A percentile compares a stretch with the other conserved stretches of the same genome.
phyloP scores from a whole-genome alignment of 2,888 invertebrate species.

The Stenchaetothrips biformis region DNA sequence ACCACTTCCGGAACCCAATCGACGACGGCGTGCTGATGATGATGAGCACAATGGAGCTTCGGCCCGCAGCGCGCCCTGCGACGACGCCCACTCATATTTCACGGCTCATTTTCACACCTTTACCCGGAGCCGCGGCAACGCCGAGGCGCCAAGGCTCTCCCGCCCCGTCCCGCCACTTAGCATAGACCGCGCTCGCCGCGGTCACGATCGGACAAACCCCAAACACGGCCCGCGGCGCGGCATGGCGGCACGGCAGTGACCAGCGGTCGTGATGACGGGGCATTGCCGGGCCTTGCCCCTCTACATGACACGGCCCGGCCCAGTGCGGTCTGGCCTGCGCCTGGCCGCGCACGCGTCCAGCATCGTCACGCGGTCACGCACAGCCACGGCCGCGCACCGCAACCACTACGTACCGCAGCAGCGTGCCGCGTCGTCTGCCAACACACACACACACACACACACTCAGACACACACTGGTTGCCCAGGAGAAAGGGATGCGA shows the following conservation, averaged over 20 bases:
- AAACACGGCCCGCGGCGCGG: too few species aligned
- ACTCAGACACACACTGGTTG: too few species aligned
- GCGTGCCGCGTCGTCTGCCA: background rate
- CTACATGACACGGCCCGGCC: background rate
- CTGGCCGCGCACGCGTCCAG: background rate
- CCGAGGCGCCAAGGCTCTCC: constrained; percentile 45
- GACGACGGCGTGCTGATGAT: background rate
- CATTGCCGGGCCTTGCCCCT: background rate
- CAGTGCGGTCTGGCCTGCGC: background rate
- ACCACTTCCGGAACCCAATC: background rate
- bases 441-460: background rate
- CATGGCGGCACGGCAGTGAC: too few species aligned
- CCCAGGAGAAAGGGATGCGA: too few species aligned
- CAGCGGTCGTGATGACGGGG: background rate
- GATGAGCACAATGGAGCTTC: too few species aligned
- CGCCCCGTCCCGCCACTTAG: constrained; percentile 47
- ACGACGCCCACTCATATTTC: background rate
- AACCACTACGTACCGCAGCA: too few species aligned
- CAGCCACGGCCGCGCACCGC: too few species aligned
- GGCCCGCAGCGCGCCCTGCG: background rate
- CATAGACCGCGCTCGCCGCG: background rate
- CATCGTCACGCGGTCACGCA: background rate
- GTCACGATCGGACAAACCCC: background rate
- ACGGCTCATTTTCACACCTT: constrained; percentile 44
- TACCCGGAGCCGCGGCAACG: constrained; percentile 54